Percentiles rank a stretch among this genome's conserved stretches.
Evolutionary conservation across 1,140 invertebrate genomes (phyloP).

Genomic region (Caenorhabditis elegans): DNA sequence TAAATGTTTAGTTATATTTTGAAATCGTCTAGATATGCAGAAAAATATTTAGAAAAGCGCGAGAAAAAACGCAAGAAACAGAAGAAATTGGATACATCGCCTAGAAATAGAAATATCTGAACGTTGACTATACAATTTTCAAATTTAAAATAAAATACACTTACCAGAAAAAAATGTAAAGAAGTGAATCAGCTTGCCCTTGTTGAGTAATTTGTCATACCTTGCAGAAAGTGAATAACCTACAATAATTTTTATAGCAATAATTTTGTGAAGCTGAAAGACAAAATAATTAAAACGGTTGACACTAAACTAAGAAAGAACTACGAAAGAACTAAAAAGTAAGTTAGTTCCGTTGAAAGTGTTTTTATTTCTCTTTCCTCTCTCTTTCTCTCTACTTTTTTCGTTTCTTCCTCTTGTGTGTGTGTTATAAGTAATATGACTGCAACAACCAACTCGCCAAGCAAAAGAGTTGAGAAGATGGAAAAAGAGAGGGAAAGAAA

Average conservation of each 20-base stretch:
- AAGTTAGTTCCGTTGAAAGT: slow-evolving; percentile 34
- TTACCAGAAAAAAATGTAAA: neutral
- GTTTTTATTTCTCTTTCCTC: slow-evolving; percentile 19
- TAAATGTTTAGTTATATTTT: too few species aligned
- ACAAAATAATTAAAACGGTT: too few species aligned
- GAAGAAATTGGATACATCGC: neutral
- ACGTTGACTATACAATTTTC: neutral
- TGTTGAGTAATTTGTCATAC: neutral
- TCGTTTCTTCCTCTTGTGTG: neutral
- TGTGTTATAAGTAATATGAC: slow-evolving; percentile 30
- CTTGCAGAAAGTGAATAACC: neutral
- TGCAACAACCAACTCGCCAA: slow-evolving; percentile 1
- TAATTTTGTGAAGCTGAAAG: too few species aligned
- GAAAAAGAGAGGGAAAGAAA: neutral
- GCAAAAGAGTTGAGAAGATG: slow-evolving; percentile 13
- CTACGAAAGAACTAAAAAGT: neutral
- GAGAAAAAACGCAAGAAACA: neutral
- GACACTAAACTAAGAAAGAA: neutral
- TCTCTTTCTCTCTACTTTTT: neutral
- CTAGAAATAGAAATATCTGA: neutral
- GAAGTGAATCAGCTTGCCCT: neutral
- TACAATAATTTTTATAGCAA: too few species aligned
- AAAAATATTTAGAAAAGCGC: neutral
- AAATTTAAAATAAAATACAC: neutral
- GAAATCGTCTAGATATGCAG: too few species aligned